Evolutionary conservation across 2,797 vertebrate genomes (phyloP), one percentile per base, ranked within the genome.

Genomic region (Cyclura pinguis): DNA sequence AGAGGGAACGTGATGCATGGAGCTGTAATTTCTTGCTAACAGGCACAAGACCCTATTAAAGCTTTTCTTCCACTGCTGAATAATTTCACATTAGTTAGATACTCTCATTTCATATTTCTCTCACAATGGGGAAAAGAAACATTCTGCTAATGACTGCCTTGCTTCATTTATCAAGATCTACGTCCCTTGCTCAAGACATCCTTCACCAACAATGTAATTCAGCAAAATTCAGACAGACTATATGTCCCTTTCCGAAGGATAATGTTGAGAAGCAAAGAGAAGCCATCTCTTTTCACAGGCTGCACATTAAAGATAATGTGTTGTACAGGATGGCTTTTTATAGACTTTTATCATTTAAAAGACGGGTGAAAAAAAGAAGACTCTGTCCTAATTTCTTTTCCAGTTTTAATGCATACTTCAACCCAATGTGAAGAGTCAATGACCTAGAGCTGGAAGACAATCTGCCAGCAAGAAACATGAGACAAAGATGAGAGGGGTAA

Each of bases 101-200:
- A 2, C 4, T 80, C 12, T 42, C 85, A 88, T 96, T 96, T 95
- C 94, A 77, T 91, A 92, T 93, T 96, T 96, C 74, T 93, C 50
- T 93, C 92, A 91, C 83, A 94, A 91, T 85, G 91, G 64, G 59
- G 80, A 92, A 94, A 95, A 92, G 93, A 95, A 94, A 89, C 74
- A 92, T 87, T 90, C 89, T 86, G 94, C 57, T 96, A 96, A 96
- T 96, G 91, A 96, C 94, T 80, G 76, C 67, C 29, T 59, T 92
- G 64, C 47, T 72, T 94, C 82, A 9, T 95, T 97, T 95, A 85
- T 93, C 89, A 96, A 95, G 91, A 91, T 92, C 77, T 91, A 93
- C 91, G 35, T 94, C 85, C 84, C 69, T 92, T 64, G 76, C 12
- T 18, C 85, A 87, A 94, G 62, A 13, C 84, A 88, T 81, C 20